Conservation (phyloP, 2,888 invertebrate genomes). For the Synergus itoensis region DNA sequence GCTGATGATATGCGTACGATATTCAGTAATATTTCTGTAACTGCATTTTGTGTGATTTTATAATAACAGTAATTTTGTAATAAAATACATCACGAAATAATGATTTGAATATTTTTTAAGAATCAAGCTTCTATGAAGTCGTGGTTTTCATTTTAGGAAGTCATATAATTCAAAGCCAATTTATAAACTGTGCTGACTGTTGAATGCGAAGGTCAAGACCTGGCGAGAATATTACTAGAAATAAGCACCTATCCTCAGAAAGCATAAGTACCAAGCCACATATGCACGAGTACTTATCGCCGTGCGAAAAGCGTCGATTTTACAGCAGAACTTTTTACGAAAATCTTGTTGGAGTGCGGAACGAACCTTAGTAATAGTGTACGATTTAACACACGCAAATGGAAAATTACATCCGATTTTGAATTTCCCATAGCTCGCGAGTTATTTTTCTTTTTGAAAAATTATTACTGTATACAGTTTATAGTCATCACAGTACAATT, state of each 20-base stretch:
- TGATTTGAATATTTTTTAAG: background rate
- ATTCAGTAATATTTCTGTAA: background rate
- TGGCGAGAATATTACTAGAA: background rate
- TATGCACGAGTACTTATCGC: background rate
- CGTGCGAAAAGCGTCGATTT: background rate
- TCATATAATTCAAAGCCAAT: conserved; percentile 10
- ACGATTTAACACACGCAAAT: conserved; percentile 6
- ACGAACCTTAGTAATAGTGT: background rate
- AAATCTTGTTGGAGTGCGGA: no score
- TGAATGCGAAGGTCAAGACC: conserved; percentile 18
- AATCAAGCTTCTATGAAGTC: background rate
- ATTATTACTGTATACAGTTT: background rate
- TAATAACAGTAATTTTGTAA: background rate
- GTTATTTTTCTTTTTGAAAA: background rate
- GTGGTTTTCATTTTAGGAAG: background rate
- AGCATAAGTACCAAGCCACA: background rate
- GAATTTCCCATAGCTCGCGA: background rate
- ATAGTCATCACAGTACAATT: no score
- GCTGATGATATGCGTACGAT: no score
- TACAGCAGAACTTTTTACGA: background rate
- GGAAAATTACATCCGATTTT: background rate
- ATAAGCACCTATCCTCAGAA: conserved; percentile 7
- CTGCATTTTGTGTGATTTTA: background rate
- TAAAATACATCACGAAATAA: background rate
- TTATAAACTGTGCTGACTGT: background rate